Evolutionary conservation across 2,797 vertebrate species (phyloP).

Genomic region (Passerculus sandwichensis): DNA sequence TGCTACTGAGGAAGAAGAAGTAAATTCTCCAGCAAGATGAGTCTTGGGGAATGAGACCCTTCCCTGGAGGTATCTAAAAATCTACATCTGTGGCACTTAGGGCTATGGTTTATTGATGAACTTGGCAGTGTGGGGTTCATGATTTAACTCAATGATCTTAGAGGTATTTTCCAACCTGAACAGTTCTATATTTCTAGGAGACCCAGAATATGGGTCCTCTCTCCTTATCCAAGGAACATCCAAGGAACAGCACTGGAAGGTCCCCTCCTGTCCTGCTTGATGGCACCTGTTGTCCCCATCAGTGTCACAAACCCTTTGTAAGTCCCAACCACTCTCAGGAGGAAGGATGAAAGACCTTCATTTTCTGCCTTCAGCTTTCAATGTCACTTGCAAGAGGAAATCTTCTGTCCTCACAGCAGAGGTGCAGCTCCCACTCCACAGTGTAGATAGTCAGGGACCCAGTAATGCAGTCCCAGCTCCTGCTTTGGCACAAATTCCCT

Average conservation of each 20-base stretch:
- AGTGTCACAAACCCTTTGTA: background rate
- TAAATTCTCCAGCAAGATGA: background rate
- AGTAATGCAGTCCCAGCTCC: background rate
- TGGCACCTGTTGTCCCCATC: background rate
- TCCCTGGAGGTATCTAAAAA: background rate
- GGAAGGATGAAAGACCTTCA: background rate
- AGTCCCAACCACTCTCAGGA: background rate
- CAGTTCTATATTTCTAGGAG: background rate
- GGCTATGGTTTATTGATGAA: background rate
- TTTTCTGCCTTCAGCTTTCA: background rate
- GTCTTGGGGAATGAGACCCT: background rate
- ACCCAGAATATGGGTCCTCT: background rate
- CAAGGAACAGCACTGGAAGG: background rate
- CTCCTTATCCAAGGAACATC: background rate
- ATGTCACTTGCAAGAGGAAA: background rate
- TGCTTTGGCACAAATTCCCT: background rate
- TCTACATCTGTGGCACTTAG: accelerated
- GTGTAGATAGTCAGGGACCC: background rate
- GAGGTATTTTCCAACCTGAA: background rate
- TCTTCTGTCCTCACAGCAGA: background rate
- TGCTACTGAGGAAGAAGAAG: background rate
- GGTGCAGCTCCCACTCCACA: background rate
- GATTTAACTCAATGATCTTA: background rate
- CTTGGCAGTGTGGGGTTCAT: no score
- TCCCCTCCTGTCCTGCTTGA: background rate